A percentile compares a stretch with the other conserved stretches of the same genome.
Evolutionary conservation across 2,113 vertebrate species (phyloP).

Genomic region (Tylochromis polylepis): DNA sequence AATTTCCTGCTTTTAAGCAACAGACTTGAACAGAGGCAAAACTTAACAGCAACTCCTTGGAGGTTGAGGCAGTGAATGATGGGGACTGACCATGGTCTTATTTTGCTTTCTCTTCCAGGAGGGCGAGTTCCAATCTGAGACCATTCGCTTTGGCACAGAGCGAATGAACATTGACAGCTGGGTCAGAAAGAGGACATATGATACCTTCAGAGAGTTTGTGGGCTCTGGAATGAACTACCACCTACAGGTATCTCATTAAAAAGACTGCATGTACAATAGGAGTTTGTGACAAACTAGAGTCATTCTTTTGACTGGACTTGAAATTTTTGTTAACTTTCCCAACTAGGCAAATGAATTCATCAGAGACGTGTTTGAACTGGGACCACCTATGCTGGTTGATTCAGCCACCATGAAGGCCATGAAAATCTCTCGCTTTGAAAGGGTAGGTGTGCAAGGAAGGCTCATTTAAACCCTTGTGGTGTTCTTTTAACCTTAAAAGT

Average conservation of each 20-base stretch:
- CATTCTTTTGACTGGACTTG: not conserved
- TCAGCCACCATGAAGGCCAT: constrained; percentile 88
- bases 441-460: constrained; percentile 68
- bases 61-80: not conserved
- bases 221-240: constrained; percentile 97
- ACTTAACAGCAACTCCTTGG: not conserved
- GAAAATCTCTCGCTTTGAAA: constrained; percentile 93
- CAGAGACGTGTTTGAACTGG: constrained; percentile 94
- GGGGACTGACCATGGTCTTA: not conserved
- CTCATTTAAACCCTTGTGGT: not conserved
- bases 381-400: constrained; percentile 89
- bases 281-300: not conserved
- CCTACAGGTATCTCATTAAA: constrained; percentile 78
- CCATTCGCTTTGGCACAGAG: constrained; percentile 92
- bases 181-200: constrained; percentile 91
- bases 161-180: constrained; percentile 96
- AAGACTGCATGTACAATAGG: not conserved
- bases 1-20: not conserved
- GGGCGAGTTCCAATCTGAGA: constrained; percentile 88
- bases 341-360: constrained; percentile 93
- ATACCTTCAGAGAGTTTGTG: constrained; percentile 89
- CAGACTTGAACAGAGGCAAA: not conserved
- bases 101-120: constrained; percentile 70
- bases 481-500: not conserved
- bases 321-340: not conserved